A percentile compares a stretch with the other conserved stretches of the same genome.
Evolutionary conservation across 2,797 vertebrate genomes (phyloP).

Genomic region (Rhinichthys osculus): DNA sequence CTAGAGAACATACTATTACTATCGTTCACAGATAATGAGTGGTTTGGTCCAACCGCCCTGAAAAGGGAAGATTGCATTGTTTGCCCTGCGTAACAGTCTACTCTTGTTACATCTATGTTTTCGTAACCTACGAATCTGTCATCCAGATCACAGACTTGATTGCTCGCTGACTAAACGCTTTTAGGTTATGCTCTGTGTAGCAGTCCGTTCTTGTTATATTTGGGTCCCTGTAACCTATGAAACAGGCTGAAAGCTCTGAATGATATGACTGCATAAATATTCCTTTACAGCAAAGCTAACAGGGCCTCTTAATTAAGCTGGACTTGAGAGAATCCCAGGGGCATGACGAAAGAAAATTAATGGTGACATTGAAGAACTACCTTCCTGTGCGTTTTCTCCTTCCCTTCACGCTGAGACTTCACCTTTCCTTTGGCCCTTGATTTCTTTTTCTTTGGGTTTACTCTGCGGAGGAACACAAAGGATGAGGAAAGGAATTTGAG

Average conservation of each 20-base stretch:
- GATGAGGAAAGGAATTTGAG: background rate
- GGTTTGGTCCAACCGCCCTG: background rate
- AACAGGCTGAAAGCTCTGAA: constrained; percentile 20
- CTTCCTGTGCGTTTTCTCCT: constrained; percentile 68
- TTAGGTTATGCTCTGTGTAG: background rate
- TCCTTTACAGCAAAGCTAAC: constrained; percentile 33
- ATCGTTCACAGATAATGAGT: constrained; percentile 14
- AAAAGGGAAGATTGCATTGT: background rate
- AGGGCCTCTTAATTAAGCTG: constrained; percentile 42
- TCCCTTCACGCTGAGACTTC: constrained; percentile 42
- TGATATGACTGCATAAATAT: constrained; percentile 42
- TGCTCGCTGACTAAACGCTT: constrained; percentile 21
- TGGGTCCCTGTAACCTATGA: constrained; percentile 7
- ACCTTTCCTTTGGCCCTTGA: constrained; percentile 54
- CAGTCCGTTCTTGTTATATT: constrained; percentile 38
- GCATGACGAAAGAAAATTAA: constrained; percentile 27
- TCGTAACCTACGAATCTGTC: constrained; percentile 1
- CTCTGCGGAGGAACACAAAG: constrained; percentile 51
- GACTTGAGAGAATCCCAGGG: constrained; percentile 41
- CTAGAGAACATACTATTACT: constrained; percentile 13
- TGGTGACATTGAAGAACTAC: constrained; percentile 64
- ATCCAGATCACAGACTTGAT: background rate
- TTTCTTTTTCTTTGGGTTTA: constrained; percentile 62
- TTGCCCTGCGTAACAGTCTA: background rate
- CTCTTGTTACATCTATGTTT: constrained; percentile 8